Evolutionary conservation across 2,888 invertebrate species (phyloP).

Genomic region (Caenorhabditis sinica): DNA sequence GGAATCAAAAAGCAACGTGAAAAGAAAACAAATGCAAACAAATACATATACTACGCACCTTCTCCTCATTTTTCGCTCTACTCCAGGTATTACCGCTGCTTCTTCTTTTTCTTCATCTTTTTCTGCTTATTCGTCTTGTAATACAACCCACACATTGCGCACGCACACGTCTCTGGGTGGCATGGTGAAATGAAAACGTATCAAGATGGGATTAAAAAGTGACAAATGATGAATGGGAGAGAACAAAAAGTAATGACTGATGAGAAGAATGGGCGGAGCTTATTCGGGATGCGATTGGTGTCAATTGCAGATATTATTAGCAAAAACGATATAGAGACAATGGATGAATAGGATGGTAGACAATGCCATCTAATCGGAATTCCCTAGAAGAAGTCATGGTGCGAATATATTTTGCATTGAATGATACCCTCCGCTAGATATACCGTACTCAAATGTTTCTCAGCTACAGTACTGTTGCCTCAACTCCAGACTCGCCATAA

Average conservation of each 20-base stretch:
- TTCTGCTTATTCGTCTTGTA: slow-evolving; percentile 13
- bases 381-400: too few species aligned
- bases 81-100: slow-evolving; percentile 50
- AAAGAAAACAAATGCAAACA: slow-evolving; percentile 56
- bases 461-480: too few species aligned
- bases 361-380: too few species aligned
- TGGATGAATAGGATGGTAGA: too few species aligned
- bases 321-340: too few species aligned
- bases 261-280: not conserved
- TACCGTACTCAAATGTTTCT: too few species aligned
- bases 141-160: slow-evolving; percentile 45
- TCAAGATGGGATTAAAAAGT: slow-evolving; percentile 31
- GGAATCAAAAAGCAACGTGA: slow-evolving; percentile 50
- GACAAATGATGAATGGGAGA: not conserved
- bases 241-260: not conserved
- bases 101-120: not conserved
- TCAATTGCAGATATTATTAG: not conserved
- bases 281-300: not conserved
- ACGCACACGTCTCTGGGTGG: slow-evolving; percentile 24
- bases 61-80: slow-evolving; percentile 7
- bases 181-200: slow-evolving; percentile 18
- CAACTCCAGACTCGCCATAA: too few species aligned
- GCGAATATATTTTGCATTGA: too few species aligned
- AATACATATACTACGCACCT: slow-evolving; percentile 48
- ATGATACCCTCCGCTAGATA: too few species aligned